Percentiles rank a stretch among this genome's conserved stretches.
Evolutionary conservation across 2,888 invertebrate genomes (phyloP).

Genomic region (Empis stercorea): DNA sequence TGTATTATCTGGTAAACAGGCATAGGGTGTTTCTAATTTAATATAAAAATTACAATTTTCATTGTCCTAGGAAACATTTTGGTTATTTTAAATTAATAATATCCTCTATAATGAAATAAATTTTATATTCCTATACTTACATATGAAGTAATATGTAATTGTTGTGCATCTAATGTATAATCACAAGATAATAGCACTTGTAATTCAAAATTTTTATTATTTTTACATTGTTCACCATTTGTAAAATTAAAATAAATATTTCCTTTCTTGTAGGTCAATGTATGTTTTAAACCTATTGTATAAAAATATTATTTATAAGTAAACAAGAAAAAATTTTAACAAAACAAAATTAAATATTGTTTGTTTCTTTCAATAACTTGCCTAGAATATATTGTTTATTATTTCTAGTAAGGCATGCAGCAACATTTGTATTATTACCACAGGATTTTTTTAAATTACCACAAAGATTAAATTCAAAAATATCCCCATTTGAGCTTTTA

Average conservation of each 20-base stretch:
- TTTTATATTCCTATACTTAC: not conserved
- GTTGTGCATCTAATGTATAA: slow-evolving; percentile 26
- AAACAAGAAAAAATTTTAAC: no score
- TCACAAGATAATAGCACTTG: slow-evolving; percentile 29
- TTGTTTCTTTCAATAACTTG: no score
- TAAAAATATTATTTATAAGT: no score
- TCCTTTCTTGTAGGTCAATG: slow-evolving; percentile 26
- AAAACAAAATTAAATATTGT: no score
- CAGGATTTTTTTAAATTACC: slow-evolving; percentile 25
- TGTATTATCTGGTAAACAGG: slow-evolving; percentile 27
- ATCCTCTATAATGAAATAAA: not conserved
- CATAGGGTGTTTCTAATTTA: slow-evolving; percentile 25
- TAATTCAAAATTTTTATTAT: slow-evolving; percentile 21
- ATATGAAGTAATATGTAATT: slow-evolving; percentile 19
- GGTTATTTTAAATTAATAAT: not conserved
- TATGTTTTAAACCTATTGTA: slow-evolving; percentile 29
- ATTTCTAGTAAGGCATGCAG: slow-evolving; percentile 28
- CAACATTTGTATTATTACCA: slow-evolving; percentile 22
- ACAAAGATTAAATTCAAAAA: slow-evolving; percentile 32
- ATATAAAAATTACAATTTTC: slow-evolving; percentile 28
- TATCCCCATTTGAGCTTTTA: slow-evolving; percentile 18
- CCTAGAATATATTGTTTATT: slow-evolving; percentile 28
- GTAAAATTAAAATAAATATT: slow-evolving; percentile 28
- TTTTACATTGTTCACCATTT: slow-evolving; percentile 27
- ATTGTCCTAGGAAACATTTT: slow-evolving; percentile 7